A percentile compares a stretch with the other conserved stretches of the same genome.
These are phyloP conservation scores for Protophormia terraenovae DNA, from an alignment of 2,888 invertebrate species.

Conservation along the genomic window DNA sequence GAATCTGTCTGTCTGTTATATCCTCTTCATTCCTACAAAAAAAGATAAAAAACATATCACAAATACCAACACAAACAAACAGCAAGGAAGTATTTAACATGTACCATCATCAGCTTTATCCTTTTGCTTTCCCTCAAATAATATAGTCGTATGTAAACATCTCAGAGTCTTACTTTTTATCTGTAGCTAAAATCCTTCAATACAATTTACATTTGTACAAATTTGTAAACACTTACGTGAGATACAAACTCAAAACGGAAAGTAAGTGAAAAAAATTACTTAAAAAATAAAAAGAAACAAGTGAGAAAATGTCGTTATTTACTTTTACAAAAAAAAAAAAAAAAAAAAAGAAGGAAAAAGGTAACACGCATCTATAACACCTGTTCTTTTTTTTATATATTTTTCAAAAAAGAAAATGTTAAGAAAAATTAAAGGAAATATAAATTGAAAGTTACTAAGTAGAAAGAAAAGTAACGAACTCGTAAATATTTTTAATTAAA, in stretches of 20 bases:
- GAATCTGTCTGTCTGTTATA: neutral
- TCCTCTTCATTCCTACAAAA: neutral
- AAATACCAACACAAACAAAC: neutral
- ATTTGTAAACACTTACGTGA: neutral
- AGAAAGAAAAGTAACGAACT: neutral
- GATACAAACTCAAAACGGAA: neutral
- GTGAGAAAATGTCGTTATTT: conserved; percentile 11
- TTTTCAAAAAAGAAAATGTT: neutral
- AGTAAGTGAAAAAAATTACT: neutral
- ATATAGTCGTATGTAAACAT: neutral
- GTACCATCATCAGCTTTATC: neutral
- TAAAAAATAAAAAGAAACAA: neutral
- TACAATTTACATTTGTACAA: conserved; percentile 4
- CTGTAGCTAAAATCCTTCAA: neutral
- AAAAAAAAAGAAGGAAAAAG: neutral
- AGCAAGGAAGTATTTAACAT: neutral
- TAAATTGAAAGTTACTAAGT: neutral
- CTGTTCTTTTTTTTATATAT: neutral
- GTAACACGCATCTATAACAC: neutral
- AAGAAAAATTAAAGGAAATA: neutral
- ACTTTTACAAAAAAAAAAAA: neutral
- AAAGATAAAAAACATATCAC: neutral
- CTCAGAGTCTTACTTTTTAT: neutral
- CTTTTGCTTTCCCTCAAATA: neutral
- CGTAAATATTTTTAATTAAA: conserved; percentile 28